These are phyloP conservation scores for Cerceris rybyensis DNA, from an alignment of 2,888 invertebrate genomes.

Conservation along the genomic window DNA sequence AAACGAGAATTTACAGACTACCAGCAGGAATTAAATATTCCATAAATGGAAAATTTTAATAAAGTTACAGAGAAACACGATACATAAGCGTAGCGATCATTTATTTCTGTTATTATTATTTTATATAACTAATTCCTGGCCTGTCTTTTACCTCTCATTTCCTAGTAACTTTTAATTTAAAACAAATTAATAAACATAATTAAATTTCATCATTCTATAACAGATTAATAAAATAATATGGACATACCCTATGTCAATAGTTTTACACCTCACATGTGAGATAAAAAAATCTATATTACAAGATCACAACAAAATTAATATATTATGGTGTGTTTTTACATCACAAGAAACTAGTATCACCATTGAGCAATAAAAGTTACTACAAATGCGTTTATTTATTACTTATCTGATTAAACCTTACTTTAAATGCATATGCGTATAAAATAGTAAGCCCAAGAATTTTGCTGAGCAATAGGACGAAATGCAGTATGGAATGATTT, in stretches of 20 bases:
- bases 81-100: neutral
- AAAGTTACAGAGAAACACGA: neutral
- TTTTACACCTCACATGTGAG: neutral
- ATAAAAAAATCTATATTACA: neutral
- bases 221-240: constrained; percentile 8
- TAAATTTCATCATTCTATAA: constrained; percentile 17
- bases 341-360: constrained; percentile 35
- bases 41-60: neutral
- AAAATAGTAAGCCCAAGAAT: constrained; percentile 62
- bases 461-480: constrained; percentile 33
- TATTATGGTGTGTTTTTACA: constrained; percentile 20
- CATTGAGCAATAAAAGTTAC: constrained; percentile 37
- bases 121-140: neutral
- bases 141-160: neutral
- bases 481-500: constrained; percentile 67
- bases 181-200: neutral
- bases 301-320: constrained; percentile 11
- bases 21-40: neutral
- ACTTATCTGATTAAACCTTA: constrained; percentile 47
- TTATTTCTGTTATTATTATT: neutral
- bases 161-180: constrained; percentile 4
- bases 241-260: constrained; percentile 8
- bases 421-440: constrained; percentile 63
- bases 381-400: constrained; percentile 27
- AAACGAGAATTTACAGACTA: too few species aligned